phyloP scores from a whole-genome alignment of 2,888 invertebrate genomes.

The Diaphora mendica region DNA sequence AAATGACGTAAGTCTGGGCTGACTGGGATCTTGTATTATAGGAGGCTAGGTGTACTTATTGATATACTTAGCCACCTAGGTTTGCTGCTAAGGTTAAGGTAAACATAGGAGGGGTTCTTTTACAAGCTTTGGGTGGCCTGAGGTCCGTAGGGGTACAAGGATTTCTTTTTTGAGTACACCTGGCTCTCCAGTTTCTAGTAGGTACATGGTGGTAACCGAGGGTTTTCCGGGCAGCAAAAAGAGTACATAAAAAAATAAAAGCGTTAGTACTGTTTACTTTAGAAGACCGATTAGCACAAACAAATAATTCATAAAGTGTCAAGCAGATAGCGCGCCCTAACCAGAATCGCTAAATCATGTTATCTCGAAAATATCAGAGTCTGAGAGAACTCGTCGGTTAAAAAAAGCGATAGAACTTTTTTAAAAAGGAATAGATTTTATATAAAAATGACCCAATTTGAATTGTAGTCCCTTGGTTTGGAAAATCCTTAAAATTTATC shows the following conservation, averaged over 20 bases:
- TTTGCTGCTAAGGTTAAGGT: too few relatives aligned
- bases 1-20: too few relatives aligned
- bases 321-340: constrained; percentile 32
- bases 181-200: too few relatives aligned
- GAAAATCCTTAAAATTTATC: not conserved
- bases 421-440: constrained; percentile 17
- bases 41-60: too few relatives aligned
- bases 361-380: constrained; percentile 36
- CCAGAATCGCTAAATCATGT: constrained; percentile 35
- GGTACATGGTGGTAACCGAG: too few relatives aligned
- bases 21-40: too few relatives aligned
- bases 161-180: too few relatives aligned
- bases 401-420: constrained; percentile 31
- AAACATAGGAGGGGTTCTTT: too few relatives aligned
- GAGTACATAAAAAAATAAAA: not conserved
- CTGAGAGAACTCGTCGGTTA: constrained; percentile 29
- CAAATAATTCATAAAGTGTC: constrained; percentile 36
- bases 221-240: too few relatives aligned
- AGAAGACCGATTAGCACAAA: constrained; percentile 15
- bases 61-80: too few relatives aligned
- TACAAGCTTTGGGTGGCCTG: too few relatives aligned
- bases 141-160: too few relatives aligned
- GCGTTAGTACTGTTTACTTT: not conserved
- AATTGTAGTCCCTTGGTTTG: not conserved
- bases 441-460: constrained; percentile 10